phyloP scores from a whole-genome alignment of 2,113 vertebrate genomes.

The Cynoglossus semilaevis region DNA sequence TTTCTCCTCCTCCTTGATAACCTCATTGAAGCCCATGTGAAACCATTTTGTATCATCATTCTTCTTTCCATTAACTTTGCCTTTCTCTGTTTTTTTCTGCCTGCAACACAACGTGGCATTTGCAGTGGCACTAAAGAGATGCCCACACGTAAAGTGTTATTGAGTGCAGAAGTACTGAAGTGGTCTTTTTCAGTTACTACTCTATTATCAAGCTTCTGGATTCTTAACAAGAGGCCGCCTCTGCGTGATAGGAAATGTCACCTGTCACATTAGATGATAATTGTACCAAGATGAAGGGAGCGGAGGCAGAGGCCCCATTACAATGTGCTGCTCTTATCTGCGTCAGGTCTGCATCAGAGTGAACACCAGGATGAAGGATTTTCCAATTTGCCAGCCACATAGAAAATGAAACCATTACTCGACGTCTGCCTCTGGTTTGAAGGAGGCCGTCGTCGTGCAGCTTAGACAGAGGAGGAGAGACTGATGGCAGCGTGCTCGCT shows the following conservation, averaged over 20 bases:
- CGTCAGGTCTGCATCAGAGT: conserved; percentile 24
- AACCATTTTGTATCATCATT: conserved; percentile 20
- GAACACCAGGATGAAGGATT: conserved; percentile 24
- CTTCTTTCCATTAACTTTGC: conserved; percentile 8
- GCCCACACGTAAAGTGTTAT: conserved; percentile 27
- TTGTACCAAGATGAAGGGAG: conserved; percentile 41
- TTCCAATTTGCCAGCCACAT: conserved; percentile 23
- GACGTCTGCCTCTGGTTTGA: conserved; percentile 6
- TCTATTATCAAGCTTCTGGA: conserved; percentile 48
- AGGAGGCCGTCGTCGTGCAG: background rate
- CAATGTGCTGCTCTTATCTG: conserved; percentile 47
- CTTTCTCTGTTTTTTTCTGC: background rate
- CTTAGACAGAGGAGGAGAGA: background rate
- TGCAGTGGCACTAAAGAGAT: conserved; percentile 11
- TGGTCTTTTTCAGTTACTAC: conserved; percentile 30
- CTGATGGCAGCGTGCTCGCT: conserved; percentile 3
- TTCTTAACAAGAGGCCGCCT: conserved; percentile 32
- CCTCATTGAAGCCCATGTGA: conserved; percentile 12
- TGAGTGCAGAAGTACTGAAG: conserved; percentile 27
- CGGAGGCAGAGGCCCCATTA: conserved; percentile 30
- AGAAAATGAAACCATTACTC: conserved; percentile 17
- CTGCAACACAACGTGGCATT: conserved; percentile 5
- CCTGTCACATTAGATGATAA: conserved; percentile 66
- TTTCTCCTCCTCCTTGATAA: conserved; percentile 2
- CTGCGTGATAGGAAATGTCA: conserved; percentile 59